These are phyloP conservation scores for Bicyclus anynana DNA, from an alignment of 1,140 invertebrate species.

Conservation along the genomic window DNA sequence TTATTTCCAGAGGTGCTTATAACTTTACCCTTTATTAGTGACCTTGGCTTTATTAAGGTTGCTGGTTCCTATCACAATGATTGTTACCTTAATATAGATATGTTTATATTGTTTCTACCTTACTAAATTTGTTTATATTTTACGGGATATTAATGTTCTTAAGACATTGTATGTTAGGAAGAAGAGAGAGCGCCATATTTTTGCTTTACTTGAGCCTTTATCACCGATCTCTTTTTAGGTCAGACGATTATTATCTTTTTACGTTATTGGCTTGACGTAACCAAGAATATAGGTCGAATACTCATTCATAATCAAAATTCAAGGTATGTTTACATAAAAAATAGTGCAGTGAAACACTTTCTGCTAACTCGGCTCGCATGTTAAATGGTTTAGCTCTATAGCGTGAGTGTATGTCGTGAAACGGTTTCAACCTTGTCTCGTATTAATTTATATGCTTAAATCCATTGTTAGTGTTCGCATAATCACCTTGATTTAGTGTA, in stretches of 20 bases:
- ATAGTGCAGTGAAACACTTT: neutral
- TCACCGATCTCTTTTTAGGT: too few species aligned
- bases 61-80: neutral
- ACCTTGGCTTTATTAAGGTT: neutral
- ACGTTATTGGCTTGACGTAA: neutral
- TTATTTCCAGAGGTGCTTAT: too few species aligned
- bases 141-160: too few species aligned
- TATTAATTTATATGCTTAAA: conserved; percentile 15
- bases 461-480: conserved; percentile 16
- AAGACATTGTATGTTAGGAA: too few species aligned
- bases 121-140: too few species aligned
- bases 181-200: too few species aligned
- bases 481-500: conserved; percentile 14
- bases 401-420: conserved; percentile 13
- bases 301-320: neutral
- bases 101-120: too few species aligned
- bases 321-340: neutral
- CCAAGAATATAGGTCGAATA: neutral
- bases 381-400: conserved; percentile 1
- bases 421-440: conserved; percentile 19
- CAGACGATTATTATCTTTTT: too few species aligned
- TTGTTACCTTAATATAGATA: neutral
- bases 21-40: neutral
- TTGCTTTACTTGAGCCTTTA: too few species aligned
- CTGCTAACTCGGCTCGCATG: neutral